Conservation (phyloP, 2,113 vertebrate species). For the Elephantulus edwardii region DNA sequence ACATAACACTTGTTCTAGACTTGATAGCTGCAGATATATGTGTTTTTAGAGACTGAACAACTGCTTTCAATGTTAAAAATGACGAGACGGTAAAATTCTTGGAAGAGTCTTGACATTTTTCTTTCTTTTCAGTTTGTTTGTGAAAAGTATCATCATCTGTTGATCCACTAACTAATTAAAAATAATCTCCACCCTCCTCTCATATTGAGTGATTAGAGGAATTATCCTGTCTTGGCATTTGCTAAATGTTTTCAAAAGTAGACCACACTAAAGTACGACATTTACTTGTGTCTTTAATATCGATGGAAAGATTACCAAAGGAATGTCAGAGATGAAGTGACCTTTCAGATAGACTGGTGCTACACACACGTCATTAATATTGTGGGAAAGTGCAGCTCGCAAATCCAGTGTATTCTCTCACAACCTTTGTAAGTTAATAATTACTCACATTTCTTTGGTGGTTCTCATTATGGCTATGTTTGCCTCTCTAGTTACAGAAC, state of each 20-base stretch:
- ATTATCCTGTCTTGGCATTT: slow-evolving; percentile 57
- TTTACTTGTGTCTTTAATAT: slow-evolving; percentile 59
- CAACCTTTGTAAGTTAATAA: slow-evolving; percentile 8
- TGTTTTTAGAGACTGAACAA: background rate
- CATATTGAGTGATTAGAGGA: background rate
- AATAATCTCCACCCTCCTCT: background rate
- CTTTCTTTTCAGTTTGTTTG: background rate
- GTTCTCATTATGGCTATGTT: background rate
- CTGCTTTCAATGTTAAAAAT: background rate
- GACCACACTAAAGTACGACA: background rate
- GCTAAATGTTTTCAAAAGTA: slow-evolving; percentile 56
- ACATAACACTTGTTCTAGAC: background rate
- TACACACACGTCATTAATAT: slow-evolving; percentile 39
- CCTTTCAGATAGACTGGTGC: slow-evolving; percentile 54
- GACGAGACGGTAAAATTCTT: background rate
- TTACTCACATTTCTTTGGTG: background rate
- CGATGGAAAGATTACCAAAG: slow-evolving; percentile 59
- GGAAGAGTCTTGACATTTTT: background rate
- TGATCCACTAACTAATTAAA: slow-evolving; percentile 17
- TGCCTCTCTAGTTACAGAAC: background rate
- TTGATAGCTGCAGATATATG: background rate
- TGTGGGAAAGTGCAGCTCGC: background rate
- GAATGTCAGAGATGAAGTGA: slow-evolving; percentile 58
- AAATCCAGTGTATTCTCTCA: background rate
- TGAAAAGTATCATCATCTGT: background rate